These are phyloP conservation scores for Acanthisitta chloris DNA, from an alignment of 2,113 vertebrate species.

Conservation along the genomic window DNA sequence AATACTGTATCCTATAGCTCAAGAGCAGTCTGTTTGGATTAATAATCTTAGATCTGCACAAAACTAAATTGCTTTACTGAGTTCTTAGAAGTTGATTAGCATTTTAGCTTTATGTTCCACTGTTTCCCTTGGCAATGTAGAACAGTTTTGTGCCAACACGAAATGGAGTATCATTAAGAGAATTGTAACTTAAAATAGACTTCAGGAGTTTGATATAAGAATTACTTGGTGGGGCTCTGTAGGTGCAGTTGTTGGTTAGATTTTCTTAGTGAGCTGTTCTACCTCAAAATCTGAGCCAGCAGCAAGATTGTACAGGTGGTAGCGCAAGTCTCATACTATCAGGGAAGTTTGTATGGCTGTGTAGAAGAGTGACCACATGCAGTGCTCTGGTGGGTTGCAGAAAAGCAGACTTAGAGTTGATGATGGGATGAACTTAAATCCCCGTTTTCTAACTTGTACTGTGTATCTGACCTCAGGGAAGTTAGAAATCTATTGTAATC, in stretches of 20 bases:
- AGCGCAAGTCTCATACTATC: accelerated
- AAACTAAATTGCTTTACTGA: not conserved
- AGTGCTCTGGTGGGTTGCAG: not conserved
- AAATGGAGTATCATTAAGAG: not conserved
- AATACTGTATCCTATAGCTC: not conserved
- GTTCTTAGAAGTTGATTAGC: not conserved
- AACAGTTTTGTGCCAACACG: not conserved
- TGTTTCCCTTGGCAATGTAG: not conserved
- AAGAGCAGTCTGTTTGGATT: not conserved
- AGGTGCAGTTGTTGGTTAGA: not conserved
- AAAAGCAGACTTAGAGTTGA: not conserved
- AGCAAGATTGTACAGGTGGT: not conserved
- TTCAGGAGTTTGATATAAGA: not conserved
- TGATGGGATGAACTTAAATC: not conserved
- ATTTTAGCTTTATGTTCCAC: not conserved
- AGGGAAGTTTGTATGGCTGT: not conserved
- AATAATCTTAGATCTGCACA: not conserved
- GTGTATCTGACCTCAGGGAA: not conserved
- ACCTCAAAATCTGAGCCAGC: not conserved
- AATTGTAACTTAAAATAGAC: not conserved
- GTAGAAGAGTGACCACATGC: not conserved
- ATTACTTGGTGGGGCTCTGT: not conserved
- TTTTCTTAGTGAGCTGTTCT: not conserved
- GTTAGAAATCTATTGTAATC: not conserved
- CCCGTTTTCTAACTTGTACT: not conserved